Evolutionary conservation across 2,888 invertebrate species (phyloP), one percentile per base, ranked within the genome.

Genomic region (Lacanobia wlatinum): DNA sequence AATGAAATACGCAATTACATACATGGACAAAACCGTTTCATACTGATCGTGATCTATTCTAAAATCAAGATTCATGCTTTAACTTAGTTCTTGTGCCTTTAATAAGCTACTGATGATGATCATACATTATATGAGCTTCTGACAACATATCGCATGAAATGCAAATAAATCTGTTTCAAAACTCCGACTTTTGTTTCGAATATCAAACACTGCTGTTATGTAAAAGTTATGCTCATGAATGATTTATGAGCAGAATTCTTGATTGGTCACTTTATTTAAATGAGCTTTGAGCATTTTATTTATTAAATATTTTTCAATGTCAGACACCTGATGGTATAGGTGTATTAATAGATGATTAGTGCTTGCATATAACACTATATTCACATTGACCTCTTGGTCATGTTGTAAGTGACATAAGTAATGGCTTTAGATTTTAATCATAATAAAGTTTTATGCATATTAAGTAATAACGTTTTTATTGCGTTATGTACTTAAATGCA

Each of bases 231-330:
- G 52, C 28, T 66, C 21, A 64, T 64, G 43, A 64, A 60, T 69
- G 43, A 76, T 56, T 28, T 21, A 76, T 56, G 52, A 60, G 18
- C 63, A 50, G 34, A 50, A 58, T 58, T 76, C 43, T 69, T 62
- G 59, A 74, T 58, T 53, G 21, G 18, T 40, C 12, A 52, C 1
- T 66, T 60, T 34, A n/a, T n/a, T n/a, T 3, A n/a, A 60, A 74
- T 75, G n/a, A n/a, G 46, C 34, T 62, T 43, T 14, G 1, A 50
- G n/a, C 18, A 60, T 12, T 52, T 14, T 58, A 69, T 69, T 58
- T 75, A 62, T 69, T n/a, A 38, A 28, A 62, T 52, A 61, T 48
- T 55, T 66, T 65, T 78, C 65, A 72, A 77, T 72, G 73, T 60
- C 66, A 72, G 10, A 78, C 55, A 70, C 28, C 55, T 70, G 64